Conservation (phyloP, 53 echinoderm and acorn worm species). For the Henricia sp. region DNA sequence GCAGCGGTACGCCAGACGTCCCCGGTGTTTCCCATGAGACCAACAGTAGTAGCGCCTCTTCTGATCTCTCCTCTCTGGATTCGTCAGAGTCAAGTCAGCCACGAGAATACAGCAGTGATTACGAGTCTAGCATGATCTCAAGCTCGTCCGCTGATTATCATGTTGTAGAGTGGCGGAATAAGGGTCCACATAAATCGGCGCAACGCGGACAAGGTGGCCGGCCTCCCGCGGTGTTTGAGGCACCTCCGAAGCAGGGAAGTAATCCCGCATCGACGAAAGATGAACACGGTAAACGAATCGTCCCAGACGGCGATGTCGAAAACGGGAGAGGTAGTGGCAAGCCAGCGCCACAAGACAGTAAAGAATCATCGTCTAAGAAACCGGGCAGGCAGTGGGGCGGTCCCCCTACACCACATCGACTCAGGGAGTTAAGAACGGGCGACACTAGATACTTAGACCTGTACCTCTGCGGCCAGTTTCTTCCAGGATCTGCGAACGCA, state of each 20-base stretch:
- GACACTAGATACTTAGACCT: slow-evolving; percentile 30
- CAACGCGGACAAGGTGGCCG: neutral
- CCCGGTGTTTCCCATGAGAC: too few relatives aligned
- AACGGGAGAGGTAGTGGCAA: neutral
- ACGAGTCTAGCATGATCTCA: too few relatives aligned
- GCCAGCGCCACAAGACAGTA: neutral
- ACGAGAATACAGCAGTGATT: too few relatives aligned
- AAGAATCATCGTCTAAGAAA: neutral
- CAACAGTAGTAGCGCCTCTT: too few relatives aligned
- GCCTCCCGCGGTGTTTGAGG: slow-evolving; percentile 1
- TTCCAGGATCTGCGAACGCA: neutral
- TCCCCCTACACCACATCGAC: neutral
- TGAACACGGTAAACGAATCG: neutral
- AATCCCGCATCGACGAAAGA: neutral
- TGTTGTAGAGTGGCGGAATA: too few relatives aligned
- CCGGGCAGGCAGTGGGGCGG: slow-evolving; percentile 18
- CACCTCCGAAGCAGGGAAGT: neutral
- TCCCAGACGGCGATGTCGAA: neutral
- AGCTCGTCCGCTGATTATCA: too few relatives aligned
- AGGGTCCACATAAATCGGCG: neutral
- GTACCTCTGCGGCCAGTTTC: slow-evolving; percentile 51
- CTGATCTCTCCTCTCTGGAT: too few relatives aligned
- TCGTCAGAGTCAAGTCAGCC: too few relatives aligned
- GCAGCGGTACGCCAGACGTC: too few relatives aligned
- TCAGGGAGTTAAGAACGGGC: neutral